phyloP scores from a whole-genome alignment of 2,113 vertebrate genomes.

The Collichthys lucidus region DNA sequence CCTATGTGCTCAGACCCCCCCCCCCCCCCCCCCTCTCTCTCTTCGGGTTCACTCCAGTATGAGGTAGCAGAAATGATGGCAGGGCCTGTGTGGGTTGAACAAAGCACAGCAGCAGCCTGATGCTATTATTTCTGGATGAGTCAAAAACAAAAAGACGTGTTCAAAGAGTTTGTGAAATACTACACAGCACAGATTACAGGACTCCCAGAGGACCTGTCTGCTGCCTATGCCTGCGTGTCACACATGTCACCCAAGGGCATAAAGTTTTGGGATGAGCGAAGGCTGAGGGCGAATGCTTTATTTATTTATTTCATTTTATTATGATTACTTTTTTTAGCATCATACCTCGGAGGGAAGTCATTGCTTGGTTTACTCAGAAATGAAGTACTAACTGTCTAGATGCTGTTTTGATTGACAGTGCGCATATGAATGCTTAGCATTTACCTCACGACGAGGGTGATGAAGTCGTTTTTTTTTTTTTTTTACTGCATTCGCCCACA shows the following conservation, averaged over 20 bases:
- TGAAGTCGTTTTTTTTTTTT: background rate
- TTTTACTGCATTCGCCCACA: background rate
- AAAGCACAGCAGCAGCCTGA: constrained; percentile 46
- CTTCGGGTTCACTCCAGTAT: constrained; percentile 20
- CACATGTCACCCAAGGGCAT: constrained; percentile 53
- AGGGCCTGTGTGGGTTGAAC: constrained; percentile 33
- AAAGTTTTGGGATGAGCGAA: constrained; percentile 23
- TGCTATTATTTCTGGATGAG: constrained; percentile 68
- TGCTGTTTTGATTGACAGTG: constrained; percentile 34
- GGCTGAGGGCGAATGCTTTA: constrained; percentile 21
- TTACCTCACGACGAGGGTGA: constrained; percentile 15
- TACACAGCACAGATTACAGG: constrained; percentile 50
- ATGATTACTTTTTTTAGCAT: constrained; percentile 54
- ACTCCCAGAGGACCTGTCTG: constrained; percentile 46
- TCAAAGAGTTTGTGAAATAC: constrained; percentile 69
- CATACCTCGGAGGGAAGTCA: constrained; percentile 34
- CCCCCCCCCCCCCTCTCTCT: constrained; percentile 14
- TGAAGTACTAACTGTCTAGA: constrained; percentile 22
- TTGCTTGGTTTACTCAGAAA: constrained; percentile 25
- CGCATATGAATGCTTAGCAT: background rate
- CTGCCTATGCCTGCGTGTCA: constrained; percentile 12
- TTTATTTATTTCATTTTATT: constrained; percentile 45
- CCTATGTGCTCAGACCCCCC: background rate
- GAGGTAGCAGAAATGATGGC: constrained; percentile 71
- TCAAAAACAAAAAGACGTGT: constrained; percentile 54